phyloP scores from a whole-genome alignment of 2,113 vertebrate species.

The Corvus moneduloides region DNA sequence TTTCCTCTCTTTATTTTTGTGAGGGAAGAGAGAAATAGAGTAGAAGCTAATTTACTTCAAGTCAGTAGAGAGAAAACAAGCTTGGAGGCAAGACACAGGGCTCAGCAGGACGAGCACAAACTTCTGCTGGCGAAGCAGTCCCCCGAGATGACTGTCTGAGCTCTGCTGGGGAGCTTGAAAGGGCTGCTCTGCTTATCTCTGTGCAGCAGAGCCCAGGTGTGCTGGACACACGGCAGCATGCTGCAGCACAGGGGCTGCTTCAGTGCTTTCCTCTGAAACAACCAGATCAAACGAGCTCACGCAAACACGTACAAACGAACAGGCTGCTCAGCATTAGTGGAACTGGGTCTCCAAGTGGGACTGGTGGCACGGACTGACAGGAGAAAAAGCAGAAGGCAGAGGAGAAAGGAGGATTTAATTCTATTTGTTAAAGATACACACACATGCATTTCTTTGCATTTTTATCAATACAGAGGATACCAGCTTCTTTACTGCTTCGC shows the following conservation, averaged over 20 bases:
- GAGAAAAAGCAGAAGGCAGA: background rate
- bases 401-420: background rate
- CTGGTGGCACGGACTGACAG: background rate
- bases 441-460: background rate
- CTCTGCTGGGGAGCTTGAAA: slow-evolving; percentile 11
- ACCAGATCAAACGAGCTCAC: background rate
- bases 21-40: background rate
- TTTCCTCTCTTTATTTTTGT: background rate
- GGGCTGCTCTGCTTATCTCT: slow-evolving; percentile 10
- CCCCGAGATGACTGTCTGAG: background rate
- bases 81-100: background rate
- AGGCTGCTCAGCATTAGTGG: background rate
- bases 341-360: background rate
- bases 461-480: background rate
- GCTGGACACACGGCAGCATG: background rate
- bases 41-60: slow-evolving; percentile 17
- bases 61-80: slow-evolving; percentile 2
- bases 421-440: background rate
- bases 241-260: background rate
- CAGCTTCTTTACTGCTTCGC: background rate
- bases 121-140: background rate
- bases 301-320: background rate
- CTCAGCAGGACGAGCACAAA: background rate
- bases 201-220: slow-evolving; percentile 23
- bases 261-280: background rate